These are phyloP conservation scores for Dorcus hopei DNA, from an alignment of 2,888 invertebrate genomes.

Conservation along the genomic window DNA sequence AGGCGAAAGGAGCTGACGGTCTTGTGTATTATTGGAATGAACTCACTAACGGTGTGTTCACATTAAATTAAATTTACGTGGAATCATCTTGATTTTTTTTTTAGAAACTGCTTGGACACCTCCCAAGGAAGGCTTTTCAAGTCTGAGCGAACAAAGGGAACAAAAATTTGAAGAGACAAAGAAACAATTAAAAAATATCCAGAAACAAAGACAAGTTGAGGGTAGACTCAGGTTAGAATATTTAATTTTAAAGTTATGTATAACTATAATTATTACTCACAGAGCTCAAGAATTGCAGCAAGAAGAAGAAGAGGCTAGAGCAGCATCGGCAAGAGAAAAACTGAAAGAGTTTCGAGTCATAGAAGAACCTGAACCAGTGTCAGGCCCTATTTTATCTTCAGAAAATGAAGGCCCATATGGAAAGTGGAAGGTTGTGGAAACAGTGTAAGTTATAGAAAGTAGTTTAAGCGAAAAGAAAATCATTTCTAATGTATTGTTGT, in stretches of 20 bases:
- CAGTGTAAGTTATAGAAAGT: constrained; percentile 51
- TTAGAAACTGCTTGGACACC: constrained; percentile 74
- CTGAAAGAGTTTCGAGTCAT: constrained; percentile 44
- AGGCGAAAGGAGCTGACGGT: constrained; percentile 73
- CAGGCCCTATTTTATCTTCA: constrained; percentile 58
- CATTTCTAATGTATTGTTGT: constrained; percentile 3
- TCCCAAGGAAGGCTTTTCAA: constrained; percentile 70
- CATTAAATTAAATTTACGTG: neutral
- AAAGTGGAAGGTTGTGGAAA: constrained; percentile 68
- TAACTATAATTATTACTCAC: too few species aligned
- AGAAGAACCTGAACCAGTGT: constrained; percentile 39
- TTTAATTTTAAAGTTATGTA: neutral
- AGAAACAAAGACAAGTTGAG: constrained; percentile 32
- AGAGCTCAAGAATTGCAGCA: constrained; percentile 40
- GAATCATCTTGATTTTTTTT: constrained; percentile 27
- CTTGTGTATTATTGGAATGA: constrained; percentile 84
- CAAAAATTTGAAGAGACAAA: constrained; percentile 52
- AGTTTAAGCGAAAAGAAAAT: neutral
- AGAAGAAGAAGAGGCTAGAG: constrained; percentile 54
- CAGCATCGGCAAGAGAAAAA: constrained; percentile 51
- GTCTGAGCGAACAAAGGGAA: constrained; percentile 61
- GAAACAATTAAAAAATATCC: constrained; percentile 45
- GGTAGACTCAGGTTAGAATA: constrained; percentile 16
- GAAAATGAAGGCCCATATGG: constrained; percentile 69
- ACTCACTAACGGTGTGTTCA: constrained; percentile 67